Evolutionary conservation across 2,888 invertebrate species (phyloP).

Genomic region (Acronicta leporina): DNA sequence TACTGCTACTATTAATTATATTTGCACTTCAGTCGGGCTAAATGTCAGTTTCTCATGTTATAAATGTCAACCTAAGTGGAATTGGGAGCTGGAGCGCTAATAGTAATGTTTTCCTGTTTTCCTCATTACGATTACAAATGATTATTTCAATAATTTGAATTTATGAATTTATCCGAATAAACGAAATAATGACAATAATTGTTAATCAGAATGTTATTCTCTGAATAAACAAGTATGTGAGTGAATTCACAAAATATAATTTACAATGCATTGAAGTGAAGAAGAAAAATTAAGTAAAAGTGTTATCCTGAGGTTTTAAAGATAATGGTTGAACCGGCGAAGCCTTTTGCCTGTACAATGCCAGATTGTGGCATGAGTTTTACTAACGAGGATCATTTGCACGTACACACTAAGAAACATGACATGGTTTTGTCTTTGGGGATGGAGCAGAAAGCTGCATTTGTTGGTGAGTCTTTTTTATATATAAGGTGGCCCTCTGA

Average conservation of each 20-base stretch:
- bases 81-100: conserved; percentile 14
- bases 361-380: conserved; percentile 94
- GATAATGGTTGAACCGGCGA: conserved; percentile 89
- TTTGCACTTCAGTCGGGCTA: not conserved
- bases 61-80: not conserved
- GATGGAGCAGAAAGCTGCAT: conserved; percentile 89
- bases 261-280: not conserved
- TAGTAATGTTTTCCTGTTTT: not conserved
- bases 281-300: not conserved
- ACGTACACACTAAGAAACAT: conserved; percentile 94
- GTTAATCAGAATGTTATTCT: too few species aligned
- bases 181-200: too few species aligned
- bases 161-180: too few species aligned
- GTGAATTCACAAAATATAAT: too few species aligned
- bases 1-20: not conserved
- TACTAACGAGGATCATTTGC: conserved; percentile 94
- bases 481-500: not conserved
- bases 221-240: too few species aligned
- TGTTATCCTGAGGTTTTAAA: not conserved
- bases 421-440: conserved; percentile 95
- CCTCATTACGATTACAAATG: too few species aligned
- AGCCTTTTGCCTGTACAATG: conserved; percentile 92
- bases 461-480: conserved; percentile 89
- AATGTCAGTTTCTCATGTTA: not conserved
- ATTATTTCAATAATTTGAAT: too few species aligned